Evolutionary conservation across 2,888 invertebrate genomes (phyloP).

Genomic region (Rhyacophila evoluta): DNA sequence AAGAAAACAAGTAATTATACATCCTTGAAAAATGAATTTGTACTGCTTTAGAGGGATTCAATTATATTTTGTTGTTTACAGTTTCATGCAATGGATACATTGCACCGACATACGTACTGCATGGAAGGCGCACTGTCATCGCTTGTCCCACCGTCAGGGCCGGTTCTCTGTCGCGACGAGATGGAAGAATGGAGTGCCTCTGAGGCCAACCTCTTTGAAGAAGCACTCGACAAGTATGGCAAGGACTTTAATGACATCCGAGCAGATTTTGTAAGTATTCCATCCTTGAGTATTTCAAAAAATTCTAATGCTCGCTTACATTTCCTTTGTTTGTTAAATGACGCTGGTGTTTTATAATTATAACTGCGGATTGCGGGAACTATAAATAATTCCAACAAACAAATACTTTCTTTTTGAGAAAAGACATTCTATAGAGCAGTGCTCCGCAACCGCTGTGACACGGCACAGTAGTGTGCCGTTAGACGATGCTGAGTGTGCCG

Average conservation of each 20-base stretch:
- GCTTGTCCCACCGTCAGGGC: conserved; percentile 94
- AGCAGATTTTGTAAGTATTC: conserved; percentile 90
- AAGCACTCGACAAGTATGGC: conserved; percentile 97
- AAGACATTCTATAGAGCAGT: conserved; percentile 41
- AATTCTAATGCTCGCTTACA: no score
- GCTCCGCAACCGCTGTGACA: conserved; percentile 40
- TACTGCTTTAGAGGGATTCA: no score
- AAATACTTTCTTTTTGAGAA: no score
- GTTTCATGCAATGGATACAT: conserved; percentile 98
- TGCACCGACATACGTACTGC: conserved; percentile 93
- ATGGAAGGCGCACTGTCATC: conserved; percentile 92
- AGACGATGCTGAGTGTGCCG: not conserved
- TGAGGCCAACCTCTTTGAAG: conserved; percentile 99
- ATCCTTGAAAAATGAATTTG: no score
- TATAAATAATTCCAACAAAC: no score
- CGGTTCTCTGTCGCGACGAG: conserved; percentile 97
- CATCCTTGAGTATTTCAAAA: no score
- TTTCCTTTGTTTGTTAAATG: no score
- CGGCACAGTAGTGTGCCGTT: conserved; percentile 37
- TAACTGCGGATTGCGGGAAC: no score
- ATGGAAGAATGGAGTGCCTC: conserved; percentile 99
- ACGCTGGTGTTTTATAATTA: no score
- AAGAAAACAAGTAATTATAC: no score
- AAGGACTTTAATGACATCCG: conserved; percentile 99
- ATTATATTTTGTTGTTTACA: conserved; percentile 62